Evolutionary conservation across 1,140 invertebrate genomes (phyloP).

Genomic region (Caenorhabditis inopinata): DNA sequence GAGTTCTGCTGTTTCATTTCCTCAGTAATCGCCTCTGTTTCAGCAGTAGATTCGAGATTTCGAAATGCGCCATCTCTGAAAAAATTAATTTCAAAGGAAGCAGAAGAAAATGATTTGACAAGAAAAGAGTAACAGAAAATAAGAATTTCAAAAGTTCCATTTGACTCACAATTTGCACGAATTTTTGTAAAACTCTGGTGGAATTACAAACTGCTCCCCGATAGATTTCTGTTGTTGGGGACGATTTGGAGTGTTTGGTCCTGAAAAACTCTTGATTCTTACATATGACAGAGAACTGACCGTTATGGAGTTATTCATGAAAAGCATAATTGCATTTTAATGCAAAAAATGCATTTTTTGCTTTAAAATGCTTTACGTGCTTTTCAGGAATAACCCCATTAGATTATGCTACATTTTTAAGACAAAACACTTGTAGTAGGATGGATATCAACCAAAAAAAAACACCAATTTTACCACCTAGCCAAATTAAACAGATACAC

Average conservation of each 20-base stretch:
- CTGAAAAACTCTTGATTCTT: neutral
- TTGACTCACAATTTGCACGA: constrained; percentile 78
- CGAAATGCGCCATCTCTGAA: constrained; percentile 81
- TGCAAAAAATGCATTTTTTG: no score
- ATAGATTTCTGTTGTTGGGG: neutral
- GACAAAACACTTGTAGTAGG: no score
- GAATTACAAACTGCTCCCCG: constrained; percentile 58
- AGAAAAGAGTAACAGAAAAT: constrained; percentile 41
- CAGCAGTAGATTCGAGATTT: constrained; percentile 75
- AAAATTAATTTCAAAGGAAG: neutral
- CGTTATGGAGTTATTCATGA: no score
- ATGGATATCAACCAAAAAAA: neutral
- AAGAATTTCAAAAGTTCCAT: no score
- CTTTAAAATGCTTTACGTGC: no score
- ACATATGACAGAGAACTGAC: no score
- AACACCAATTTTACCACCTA: neutral
- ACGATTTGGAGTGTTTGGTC: neutral
- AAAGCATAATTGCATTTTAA: no score
- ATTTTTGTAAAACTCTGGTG: constrained; percentile 53
- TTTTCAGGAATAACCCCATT: no score
- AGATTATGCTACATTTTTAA: no score
- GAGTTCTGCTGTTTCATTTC: constrained; percentile 25
- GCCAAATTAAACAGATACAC: neutral
- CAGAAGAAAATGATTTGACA: neutral
- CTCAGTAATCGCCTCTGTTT: constrained; percentile 69